Percentiles rank a stretch among this genome's conserved stretches.
phyloP scores from a whole-genome alignment of 1,140 invertebrate species.

The Hypsibius dujardini region DNA sequence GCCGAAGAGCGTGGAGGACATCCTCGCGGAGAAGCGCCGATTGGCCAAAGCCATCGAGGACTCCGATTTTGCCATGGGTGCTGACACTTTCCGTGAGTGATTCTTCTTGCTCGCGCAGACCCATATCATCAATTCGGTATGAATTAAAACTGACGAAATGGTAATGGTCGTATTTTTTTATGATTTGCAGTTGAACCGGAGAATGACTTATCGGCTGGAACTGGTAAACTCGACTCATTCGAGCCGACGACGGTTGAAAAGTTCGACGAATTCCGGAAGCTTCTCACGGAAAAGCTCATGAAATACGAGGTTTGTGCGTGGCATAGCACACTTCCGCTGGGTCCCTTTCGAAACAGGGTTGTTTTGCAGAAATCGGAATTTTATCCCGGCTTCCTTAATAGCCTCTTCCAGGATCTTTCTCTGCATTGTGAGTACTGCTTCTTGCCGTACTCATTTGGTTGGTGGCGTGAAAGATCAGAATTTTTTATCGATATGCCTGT shows the following conservation, averaged over 20 bases:
- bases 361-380: conserved; percentile 13
- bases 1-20: not conserved
- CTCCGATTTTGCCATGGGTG: not conserved
- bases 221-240: not conserved
- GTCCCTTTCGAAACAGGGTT: not conserved
- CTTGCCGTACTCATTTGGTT: too few relatives aligned
- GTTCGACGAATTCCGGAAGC: conserved; percentile 1
- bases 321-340: not conserved
- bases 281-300: not conserved
- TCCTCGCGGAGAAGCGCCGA: not conserved
- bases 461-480: too few relatives aligned
- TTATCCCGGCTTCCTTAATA: not conserved
- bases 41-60: not conserved
- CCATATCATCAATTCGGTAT: not conserved
- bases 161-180: not conserved
- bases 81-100: conserved; percentile 6
- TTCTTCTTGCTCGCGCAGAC: not conserved
- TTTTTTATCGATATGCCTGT: too few relatives aligned
- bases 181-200: not conserved
- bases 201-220: not conserved
- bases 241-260: not conserved
- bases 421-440: conserved; percentile 1
- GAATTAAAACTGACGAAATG: not conserved
- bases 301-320: not conserved
- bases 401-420: not conserved